A percentile compares a stretch with the other conserved stretches of the same genome.
phyloP scores from a whole-genome alignment of 2,113 vertebrate genomes.

The Mystacornis crossleyi region DNA sequence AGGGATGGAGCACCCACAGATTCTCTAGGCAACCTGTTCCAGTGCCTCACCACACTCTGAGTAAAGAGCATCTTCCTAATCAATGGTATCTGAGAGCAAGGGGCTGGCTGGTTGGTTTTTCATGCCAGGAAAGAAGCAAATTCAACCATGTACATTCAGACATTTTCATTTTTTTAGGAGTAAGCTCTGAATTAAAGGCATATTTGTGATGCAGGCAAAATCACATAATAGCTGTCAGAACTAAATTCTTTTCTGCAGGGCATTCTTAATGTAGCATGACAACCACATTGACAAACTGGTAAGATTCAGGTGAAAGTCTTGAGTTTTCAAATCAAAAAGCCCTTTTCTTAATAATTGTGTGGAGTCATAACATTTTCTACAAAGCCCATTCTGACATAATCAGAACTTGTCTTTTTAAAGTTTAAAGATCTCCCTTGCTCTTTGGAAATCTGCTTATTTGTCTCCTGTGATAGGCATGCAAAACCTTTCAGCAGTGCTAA shows the following conservation, averaged over 20 bases:
- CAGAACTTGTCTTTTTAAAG: neutral
- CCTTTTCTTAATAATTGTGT: neutral
- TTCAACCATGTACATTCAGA: neutral
- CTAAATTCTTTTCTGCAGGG: neutral
- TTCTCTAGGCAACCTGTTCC: neutral
- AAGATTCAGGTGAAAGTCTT: neutral
- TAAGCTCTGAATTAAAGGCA: neutral
- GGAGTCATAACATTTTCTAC: neutral
- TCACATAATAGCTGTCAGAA: neutral
- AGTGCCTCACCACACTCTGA: neutral
- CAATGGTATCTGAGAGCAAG: neutral
- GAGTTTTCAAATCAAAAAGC: neutral
- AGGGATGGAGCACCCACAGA: neutral
- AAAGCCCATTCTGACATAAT: neutral
- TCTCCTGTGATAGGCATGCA: neutral
- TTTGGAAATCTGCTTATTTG: neutral
- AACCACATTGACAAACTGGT: neutral
- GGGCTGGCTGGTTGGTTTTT: neutral
- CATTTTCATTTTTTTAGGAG: neutral
- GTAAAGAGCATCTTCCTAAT: neutral
- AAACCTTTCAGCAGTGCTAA: neutral
- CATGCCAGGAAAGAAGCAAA: neutral
- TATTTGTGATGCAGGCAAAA: neutral
- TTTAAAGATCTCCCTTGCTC: neutral
- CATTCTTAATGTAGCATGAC: neutral